Evolutionary conservation across 2,888 invertebrate genomes (phyloP), one percentile per base, ranked within the genome.

Genomic region (Brenthis daphne): DNA sequence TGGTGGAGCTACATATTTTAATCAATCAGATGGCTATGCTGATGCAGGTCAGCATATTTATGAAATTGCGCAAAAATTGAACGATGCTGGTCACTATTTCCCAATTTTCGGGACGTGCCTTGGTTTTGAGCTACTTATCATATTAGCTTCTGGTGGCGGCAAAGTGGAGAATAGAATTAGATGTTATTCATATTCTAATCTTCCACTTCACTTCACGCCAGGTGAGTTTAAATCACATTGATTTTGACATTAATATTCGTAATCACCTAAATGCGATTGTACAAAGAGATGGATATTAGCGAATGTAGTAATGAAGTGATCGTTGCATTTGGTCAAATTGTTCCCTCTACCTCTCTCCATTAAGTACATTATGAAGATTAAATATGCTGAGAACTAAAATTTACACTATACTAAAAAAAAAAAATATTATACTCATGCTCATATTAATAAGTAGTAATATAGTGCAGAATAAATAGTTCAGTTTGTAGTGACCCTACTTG

Each of bases 61-160:
- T 77, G 93, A 96, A 65, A 91, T 96, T 61, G 97, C 97, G 0
- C 85, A 93, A 69, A 82, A 94, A 80, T 84, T 95, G 68, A 97
- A 98, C 80, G 89, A 95, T 2, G 85, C 91, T 1, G 96, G 96
- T 0, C 94, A 95, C 65, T 95, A 96, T 80, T 97, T 98, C 82
- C 98, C 98, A 0, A 84, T 99, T 57, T 97, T 97, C 94, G 98
- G 97, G 0, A 98, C 96, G 0, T 98, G 98, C 79, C 94, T 98
- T 50, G 98, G 98, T 24, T 97, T 98, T 86, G 96, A 99, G 82
- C 89, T 97, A 37, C 84, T 98, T 58, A 93, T 96, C 8, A 95
- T 95, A 71, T 85, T 96, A 1, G 94, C 90, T 2, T 91, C 92
- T 2, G 92, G 92, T 0, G 83, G 92, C 1, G 88, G 87, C 0